phyloP scores from a whole-genome alignment of 1,140 invertebrate species.

The Nymphalis io region DNA sequence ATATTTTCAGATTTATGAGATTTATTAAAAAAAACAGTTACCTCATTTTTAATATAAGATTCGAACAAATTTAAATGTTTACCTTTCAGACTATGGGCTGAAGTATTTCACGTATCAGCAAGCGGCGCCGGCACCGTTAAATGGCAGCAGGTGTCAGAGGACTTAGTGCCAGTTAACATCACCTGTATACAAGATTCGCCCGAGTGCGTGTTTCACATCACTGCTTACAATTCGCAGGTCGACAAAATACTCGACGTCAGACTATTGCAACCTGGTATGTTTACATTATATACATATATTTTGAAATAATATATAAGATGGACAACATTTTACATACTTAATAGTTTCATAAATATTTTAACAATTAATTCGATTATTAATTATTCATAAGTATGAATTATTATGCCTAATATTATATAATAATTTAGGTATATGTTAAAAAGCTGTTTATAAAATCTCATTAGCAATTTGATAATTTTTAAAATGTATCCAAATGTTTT shows the following conservation, averaged over 20 bases:
- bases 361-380: no score
- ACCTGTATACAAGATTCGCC: conserved; percentile 97
- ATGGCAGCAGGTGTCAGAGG: conserved; percentile 98
- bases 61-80: neutral
- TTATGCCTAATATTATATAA: no score
- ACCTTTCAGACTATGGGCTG: conserved; percentile 93
- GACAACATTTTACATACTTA: no score
- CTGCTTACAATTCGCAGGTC: conserved; percentile 98
- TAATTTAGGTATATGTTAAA: no score
- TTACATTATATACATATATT: neutral
- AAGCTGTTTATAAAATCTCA: neutral
- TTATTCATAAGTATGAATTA: no score
- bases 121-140: conserved; percentile 93
- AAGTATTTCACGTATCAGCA: conserved; percentile 97
- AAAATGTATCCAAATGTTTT: conserved; percentile 31
- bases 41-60: no score
- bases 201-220: conserved; percentile 98
- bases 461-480: conserved; percentile 23
- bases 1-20: no score
- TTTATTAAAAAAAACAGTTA: no score
- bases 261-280: conserved; percentile 96
- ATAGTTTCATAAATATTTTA: no score
- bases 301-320: no score
- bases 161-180: conserved; percentile 98
- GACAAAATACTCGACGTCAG: conserved; percentile 98